phyloP scores from a whole-genome alignment of 2,888 invertebrate species.

The Archips xylosteana region DNA sequence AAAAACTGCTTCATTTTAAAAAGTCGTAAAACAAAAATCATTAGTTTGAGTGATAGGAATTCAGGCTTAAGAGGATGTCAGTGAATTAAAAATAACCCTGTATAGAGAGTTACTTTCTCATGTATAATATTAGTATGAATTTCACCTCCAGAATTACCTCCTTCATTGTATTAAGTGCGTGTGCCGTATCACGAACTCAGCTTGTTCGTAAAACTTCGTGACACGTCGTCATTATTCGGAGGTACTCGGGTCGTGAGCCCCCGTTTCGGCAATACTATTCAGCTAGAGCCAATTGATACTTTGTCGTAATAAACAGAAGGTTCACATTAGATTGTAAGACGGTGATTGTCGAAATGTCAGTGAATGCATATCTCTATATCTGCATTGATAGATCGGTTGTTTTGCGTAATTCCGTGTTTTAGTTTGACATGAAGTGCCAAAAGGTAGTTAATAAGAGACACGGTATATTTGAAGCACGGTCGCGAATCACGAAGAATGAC shows the following conservation, averaged over 20 bases:
- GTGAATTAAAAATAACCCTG: too few relatives aligned
- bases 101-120: too few relatives aligned
- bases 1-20: too few relatives aligned
- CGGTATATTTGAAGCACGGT: neutral
- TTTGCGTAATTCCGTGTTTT: slow-evolving; percentile 34
- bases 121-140: neutral
- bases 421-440: neutral
- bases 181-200: slow-evolving; percentile 40
- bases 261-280: slow-evolving; percentile 26
- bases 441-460: neutral
- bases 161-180: slow-evolving; percentile 41
- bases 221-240: slow-evolving; percentile 42
- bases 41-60: too few relatives aligned
- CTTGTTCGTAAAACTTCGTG: slow-evolving; percentile 43
- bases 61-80: too few relatives aligned
- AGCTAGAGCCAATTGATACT: neutral
- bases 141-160: slow-evolving; percentile 26
- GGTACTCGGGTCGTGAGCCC: slow-evolving; percentile 36
- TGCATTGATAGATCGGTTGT: slow-evolving; percentile 38
- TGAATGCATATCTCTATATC: slow-evolving; percentile 38
- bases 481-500: too few relatives aligned
- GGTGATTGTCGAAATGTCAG: slow-evolving; percentile 30
- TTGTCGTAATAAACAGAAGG: neutral
- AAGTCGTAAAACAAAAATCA: too few relatives aligned
- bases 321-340: neutral